A percentile compares a stretch with the other conserved stretches of the same genome.
Evolutionary conservation across 2,888 invertebrate genomes (phyloP).

Genomic region (Cephonodes hylas): DNA sequence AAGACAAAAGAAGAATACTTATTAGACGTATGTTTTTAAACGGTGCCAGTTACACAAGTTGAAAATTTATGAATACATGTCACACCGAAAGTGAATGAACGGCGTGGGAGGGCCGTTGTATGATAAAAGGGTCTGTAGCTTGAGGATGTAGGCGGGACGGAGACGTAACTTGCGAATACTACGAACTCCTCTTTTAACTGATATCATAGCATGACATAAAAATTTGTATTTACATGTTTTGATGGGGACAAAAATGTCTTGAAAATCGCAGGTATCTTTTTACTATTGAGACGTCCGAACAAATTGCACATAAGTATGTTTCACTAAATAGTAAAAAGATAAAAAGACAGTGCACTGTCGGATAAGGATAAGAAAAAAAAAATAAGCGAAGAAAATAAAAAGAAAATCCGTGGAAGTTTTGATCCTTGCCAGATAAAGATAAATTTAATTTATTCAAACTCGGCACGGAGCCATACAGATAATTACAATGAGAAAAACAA

Average conservation of each 20-base stretch:
- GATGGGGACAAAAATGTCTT: too few relatives aligned
- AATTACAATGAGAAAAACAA: not conserved
- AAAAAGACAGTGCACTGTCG: too few relatives aligned
- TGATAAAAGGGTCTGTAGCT: not conserved
- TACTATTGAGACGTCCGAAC: too few relatives aligned
- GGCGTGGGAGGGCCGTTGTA: not conserved
- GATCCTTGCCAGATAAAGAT: not conserved
- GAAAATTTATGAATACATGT: not conserved
- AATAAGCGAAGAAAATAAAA: not conserved
- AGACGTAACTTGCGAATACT: not conserved
- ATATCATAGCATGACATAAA: too few relatives aligned
- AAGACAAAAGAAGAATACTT: too few relatives aligned
- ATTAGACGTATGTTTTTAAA: too few relatives aligned
- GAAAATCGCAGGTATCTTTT: too few relatives aligned
- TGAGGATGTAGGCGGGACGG: not conserved
- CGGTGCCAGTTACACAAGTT: not conserved
- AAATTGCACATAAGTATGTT: too few relatives aligned
- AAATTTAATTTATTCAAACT: not conserved
- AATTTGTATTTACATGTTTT: too few relatives aligned
- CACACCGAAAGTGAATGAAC: not conserved
- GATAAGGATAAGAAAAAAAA: too few relatives aligned
- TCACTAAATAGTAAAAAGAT: too few relatives aligned
- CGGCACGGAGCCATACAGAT: not conserved
- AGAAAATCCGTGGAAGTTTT: not conserved
- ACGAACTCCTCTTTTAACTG: not conserved